These are phyloP conservation scores for Gandaritis pyraliata DNA, from an alignment of 2,888 invertebrate genomes.

Conservation along the genomic window DNA sequence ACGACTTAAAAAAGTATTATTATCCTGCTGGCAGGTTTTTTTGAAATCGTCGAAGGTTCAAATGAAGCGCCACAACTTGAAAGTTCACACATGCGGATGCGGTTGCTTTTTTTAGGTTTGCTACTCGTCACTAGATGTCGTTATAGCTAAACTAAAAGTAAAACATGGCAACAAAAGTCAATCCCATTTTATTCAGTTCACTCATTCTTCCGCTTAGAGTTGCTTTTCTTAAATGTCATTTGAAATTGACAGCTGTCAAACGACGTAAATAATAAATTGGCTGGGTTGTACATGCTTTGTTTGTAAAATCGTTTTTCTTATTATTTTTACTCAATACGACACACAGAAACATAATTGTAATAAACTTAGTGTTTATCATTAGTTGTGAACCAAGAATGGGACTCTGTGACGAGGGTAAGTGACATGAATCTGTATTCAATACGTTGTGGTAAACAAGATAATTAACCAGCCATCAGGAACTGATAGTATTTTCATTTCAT, in stretches of 20 bases:
- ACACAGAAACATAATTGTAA: conserved; percentile 3
- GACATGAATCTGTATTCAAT: conserved; percentile 38
- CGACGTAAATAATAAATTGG: conserved; percentile 1
- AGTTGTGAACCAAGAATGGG: conserved; percentile 57
- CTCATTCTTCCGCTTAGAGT: conserved; percentile 40
- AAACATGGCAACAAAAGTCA: conserved; percentile 18
- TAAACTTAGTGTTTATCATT: conserved; percentile 24
- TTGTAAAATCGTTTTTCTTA: conserved; percentile 23
- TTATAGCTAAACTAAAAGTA: not conserved
- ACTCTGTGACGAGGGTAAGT: conserved; percentile 77
- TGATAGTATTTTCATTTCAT: conserved; percentile 31
- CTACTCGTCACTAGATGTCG: conserved; percentile 40
- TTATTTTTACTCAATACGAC: conserved; percentile 11
- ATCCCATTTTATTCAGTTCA: conserved; percentile 31
- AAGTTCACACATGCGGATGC: too few species aligned
- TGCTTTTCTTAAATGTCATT: conserved; percentile 37
- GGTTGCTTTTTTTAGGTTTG: not conserved
- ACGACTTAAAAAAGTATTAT: too few species aligned
- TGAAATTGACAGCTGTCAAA: conserved; percentile 49
- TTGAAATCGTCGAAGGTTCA: too few species aligned
- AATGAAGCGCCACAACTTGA: too few species aligned
- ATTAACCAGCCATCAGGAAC: conserved; percentile 53
- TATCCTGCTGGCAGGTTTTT: too few species aligned
- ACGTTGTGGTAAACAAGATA: conserved; percentile 69
- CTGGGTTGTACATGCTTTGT: conserved; percentile 20